Conservation (phyloP, 2,888 invertebrate species). For the Anagyrus pseudococci region DNA sequence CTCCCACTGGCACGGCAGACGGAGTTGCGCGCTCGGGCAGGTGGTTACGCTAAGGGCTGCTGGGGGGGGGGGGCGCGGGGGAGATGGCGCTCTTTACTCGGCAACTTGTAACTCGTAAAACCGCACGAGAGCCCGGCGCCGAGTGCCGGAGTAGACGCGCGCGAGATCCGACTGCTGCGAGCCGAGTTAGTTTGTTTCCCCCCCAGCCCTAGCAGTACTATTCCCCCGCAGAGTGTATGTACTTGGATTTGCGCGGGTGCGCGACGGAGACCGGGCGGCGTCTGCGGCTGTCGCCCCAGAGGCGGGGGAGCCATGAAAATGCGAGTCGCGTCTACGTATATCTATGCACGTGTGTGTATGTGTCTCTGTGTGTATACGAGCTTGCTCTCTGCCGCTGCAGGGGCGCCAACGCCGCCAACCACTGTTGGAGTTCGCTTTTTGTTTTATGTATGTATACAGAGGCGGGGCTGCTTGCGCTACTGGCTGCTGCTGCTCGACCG, state of each 20-base stretch:
- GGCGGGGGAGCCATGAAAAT: background rate
- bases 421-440: background rate
- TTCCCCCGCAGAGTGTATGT: background rate
- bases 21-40: background rate
- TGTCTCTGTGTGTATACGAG: too few relatives aligned
- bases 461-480: background rate
- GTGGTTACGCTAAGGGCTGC: conserved; percentile 7
- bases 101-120: conserved; percentile 37
- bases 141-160: background rate
- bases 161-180: conserved; percentile 17
- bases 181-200: background rate
- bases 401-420: too few relatives aligned
- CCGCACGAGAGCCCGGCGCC: conserved; percentile 10
- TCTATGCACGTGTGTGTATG: too few relatives aligned
- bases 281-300: background rate
- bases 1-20: too few relatives aligned
- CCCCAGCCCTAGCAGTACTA: too few relatives aligned
- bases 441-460: background rate
- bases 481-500: background rate
- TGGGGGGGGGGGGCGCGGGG: background rate
- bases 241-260: background rate
- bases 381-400: too few relatives aligned
- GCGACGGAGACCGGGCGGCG: background rate
- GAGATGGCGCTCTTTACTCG: background rate
- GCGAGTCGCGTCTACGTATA: background rate